Evolutionary conservation across 2,888 invertebrate genomes (phyloP), one percentile per base, ranked within the genome.

Genomic region (Agrochola circellaris): DNA sequence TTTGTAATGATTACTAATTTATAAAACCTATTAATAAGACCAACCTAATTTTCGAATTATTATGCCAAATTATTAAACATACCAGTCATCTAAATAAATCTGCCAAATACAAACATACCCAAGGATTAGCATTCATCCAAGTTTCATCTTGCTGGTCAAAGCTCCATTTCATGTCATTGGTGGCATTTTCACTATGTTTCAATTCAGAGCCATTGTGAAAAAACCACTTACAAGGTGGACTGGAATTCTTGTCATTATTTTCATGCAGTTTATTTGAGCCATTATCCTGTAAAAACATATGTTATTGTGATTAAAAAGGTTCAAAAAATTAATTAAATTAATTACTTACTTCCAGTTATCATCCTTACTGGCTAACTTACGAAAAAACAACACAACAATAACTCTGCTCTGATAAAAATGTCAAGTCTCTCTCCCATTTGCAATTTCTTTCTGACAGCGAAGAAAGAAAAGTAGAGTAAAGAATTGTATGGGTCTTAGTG

Each of bases 111-210:
- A 83, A 81, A 80, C 91, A 93, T 93, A 97, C 97, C 97, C 97
- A 96, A 91, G 96, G 95, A 87, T 96, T 95, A 94, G 96, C 96
- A 94, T 94, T 94, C 84, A 95, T 93, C 96, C 96, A 97, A 94
- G 92, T 92, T 77, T 92, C 92, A 88, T 95, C 95, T 71, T 96
- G 86, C 65, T 95, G 92, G 61, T 95, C 95, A 87, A 96, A 96
- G 87, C 93, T 95, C 95, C 96, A 96, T 90, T 91, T 91, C 66
- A 93, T 93, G 65, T 92, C 93, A 85, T 95, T 95, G 23, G 95
- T 93, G 58, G 92, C 91, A 77, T 93, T 93, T 72, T 92, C 88
- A 60, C 89, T 87, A 60, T 89, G 77, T 73, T 82, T 86, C 1
- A 90, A 87, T 62, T 87, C 87, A 92, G 93, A 93, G 78, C 93